Evolutionary conservation across 2,888 invertebrate genomes (phyloP), one percentile per base, ranked within the genome.

Genomic region (Pocota personata): DNA sequence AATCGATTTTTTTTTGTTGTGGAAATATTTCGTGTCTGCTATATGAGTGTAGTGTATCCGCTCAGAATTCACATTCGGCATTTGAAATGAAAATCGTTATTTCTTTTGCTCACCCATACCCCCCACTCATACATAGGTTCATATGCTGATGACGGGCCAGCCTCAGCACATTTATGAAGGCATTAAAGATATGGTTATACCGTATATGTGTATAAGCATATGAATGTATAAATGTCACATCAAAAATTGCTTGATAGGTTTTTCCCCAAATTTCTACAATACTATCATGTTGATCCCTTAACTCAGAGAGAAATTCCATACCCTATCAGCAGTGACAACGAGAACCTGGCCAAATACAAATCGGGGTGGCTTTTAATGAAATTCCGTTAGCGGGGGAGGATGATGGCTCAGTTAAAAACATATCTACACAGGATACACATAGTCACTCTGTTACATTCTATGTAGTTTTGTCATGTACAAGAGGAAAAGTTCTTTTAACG

Each of bases 11-110:
- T 37, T 35, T 50, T 58, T 37, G 10, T 37, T 50, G 12, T 12
- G 2, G 24, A 50, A 55, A 55, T 69, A 55, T 24, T 46, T 10
- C 46, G 43, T 52, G 52, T 55, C 69, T 55, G 55, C 40, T 40
- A 24, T 40, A 24, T 16, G 24, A 24, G 55, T n/a, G n/a, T n/a
- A 55, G 40, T 64, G 32, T 21, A 21, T 14, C 32, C 71, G n/a
- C 19, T 46, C 30, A 19, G 21, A 16, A 30, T 14, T 64, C 64
- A 64, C 62, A 62, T 73, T 73, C 62, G 62, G 73, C 62, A 73
- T 73, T 73, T 62, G 37, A 62, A 73, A 73, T 73, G 52, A 40
- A 62, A 73, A 60, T 73, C 73, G 50, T 73, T 52, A 62, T 62
- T 50, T 16, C 50, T n/a, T 10, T 8, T 8, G 14, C 30, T 40